Evolutionary conservation across 2,888 invertebrate genomes (phyloP).

Genomic region (Zootermopsis nevadensis): DNA sequence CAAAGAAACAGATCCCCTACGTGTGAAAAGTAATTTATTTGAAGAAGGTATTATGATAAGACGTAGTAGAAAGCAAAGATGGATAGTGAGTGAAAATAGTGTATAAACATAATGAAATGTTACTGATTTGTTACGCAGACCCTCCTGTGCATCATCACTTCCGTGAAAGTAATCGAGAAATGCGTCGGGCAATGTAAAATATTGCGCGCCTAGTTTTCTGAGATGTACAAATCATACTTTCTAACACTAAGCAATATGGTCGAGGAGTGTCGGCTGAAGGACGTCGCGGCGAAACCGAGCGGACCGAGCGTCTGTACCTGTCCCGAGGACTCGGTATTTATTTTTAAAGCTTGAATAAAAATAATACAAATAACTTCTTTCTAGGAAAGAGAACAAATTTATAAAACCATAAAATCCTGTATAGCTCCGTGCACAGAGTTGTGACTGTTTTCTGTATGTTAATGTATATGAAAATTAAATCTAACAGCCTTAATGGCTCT

Average conservation of each 20-base stretch:
- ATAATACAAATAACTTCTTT: constrained; percentile 40
- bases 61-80: too few species aligned
- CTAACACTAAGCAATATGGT: constrained; percentile 33
- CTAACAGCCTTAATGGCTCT: neutral
- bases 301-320: neutral
- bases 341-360: constrained; percentile 42
- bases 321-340: constrained; percentile 34
- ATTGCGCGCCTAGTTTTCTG: constrained; percentile 24
- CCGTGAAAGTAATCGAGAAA: neutral
- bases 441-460: constrained; percentile 39
- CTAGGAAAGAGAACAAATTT: constrained; percentile 46
- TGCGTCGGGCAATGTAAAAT: neutral
- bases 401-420: constrained; percentile 32
- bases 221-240: constrained; percentile 37
- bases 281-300: neutral
- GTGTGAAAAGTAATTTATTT: constrained; percentile 46
- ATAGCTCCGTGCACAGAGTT: constrained; percentile 36
- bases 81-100: too few species aligned
- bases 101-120: neutral
- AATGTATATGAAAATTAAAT: constrained; percentile 29
- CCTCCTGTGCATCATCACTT: constrained; percentile 1
- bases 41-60: constrained; percentile 13
- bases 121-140: neutral
- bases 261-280: neutral
- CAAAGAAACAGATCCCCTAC: constrained; percentile 43